Evolutionary conservation across 1,140 invertebrate genomes (phyloP), one percentile per base, ranked within the genome.

Genomic region (Sweltsa coloradensis): DNA sequence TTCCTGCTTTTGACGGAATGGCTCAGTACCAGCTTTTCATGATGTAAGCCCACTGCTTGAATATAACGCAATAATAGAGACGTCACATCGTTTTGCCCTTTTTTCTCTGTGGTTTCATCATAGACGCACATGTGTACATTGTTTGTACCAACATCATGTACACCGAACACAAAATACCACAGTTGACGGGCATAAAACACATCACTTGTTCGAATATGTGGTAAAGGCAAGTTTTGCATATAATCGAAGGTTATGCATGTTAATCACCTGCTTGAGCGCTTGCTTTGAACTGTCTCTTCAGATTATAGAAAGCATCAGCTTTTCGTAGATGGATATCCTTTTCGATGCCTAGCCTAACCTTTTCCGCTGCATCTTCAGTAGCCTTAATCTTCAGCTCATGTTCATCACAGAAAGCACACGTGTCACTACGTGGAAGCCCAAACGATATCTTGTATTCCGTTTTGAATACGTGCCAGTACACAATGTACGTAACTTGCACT

Each of bases 141-240:
- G 16, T 45, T 45, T 4, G 36, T 39, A 14, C 27, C 27, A 34
- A 44, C 4, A 45, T 44, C 27, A 45, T 45, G 44, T n/a, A 45
- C 41, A 45, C 44, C 44, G 24, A 45, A 45, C 16, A 45, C 44
- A 45, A 18, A 45, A 39, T 39, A 34, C 37, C 44, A 45, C 5
- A 45, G 18, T 34, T 45, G 44, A 18, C 5, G 23, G 36, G 14
- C n/a, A 41, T 45, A 22, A 19, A 45, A 45, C 7, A 45, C 24
- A 7, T 5, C 39, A 3, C 24, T 34, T 37, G 27, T 37, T 18
- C 16, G 25, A n/a, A 45, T 45, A 34, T 45, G 16, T 41, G 44
- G 44, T 7, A 45, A 18, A 5, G 36, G 36, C 11, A 45, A 22
- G 31, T 44, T 45, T 41, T 45, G 5, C 44, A 45, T 44, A 34